These are phyloP conservation scores for Halcyon badia DNA, from an alignment of 2,797 vertebrate genomes.

Conservation along the genomic window DNA sequence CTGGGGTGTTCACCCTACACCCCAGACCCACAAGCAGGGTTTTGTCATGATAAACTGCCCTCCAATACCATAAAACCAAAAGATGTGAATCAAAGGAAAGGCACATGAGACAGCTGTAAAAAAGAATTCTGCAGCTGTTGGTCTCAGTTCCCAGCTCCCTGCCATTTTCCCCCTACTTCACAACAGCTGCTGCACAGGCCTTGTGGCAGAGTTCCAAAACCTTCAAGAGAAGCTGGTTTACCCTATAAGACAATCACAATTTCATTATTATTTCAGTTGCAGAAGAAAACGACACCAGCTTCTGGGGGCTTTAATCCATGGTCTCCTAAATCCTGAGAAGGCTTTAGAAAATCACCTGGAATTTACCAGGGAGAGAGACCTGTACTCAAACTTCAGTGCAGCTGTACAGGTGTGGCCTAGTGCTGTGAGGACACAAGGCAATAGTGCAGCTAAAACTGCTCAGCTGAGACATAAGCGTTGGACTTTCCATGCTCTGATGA, in stretches of 20 bases:
- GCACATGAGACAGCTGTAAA: background rate
- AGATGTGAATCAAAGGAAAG: background rate
- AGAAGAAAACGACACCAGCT: background rate
- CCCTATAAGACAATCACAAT: background rate
- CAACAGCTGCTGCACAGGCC: conserved; percentile 21
- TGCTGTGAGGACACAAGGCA: background rate
- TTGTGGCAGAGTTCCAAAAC: conserved; percentile 23
- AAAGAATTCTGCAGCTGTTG: conserved; percentile 43
- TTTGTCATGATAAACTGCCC: background rate
- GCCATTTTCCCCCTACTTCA: background rate
- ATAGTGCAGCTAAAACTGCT: background rate
- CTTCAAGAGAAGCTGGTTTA: background rate
- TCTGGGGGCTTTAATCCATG: background rate
- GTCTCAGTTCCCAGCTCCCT: background rate
- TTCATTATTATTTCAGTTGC: background rate
- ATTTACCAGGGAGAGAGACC: background rate
- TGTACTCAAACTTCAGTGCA: background rate
- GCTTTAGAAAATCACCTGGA: background rate
- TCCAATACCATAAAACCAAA: background rate
- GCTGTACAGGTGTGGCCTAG: rapidly evolving
- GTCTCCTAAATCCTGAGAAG: background rate
- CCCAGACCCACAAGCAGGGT: background rate
- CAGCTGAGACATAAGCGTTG: background rate
- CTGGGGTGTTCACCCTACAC: background rate
- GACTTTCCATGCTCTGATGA: background rate